Evolutionary conservation across 2,888 invertebrate species (phyloP).

Genomic region (Gari tellinella): DNA sequence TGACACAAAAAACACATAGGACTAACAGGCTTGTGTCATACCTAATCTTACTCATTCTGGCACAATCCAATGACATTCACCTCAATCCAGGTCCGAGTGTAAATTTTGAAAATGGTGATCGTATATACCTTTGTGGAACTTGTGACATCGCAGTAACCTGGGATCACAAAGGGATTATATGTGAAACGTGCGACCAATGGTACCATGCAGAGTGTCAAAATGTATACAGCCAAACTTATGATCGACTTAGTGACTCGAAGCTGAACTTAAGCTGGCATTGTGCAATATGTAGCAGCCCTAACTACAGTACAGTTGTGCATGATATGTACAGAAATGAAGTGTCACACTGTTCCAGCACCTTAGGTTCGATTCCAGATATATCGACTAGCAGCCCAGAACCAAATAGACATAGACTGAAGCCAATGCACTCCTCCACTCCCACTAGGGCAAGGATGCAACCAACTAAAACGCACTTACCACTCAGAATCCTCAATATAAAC

Average conservation of each 20-base stretch:
- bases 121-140: constrained; percentile 2
- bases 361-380: constrained; percentile 1
- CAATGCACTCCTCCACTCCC: no score
- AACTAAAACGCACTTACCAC: neutral
- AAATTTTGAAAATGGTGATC: no score
- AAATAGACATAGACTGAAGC: no score
- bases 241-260: neutral
- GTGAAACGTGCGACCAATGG: constrained; percentile 23
- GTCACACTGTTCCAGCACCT: neutral
- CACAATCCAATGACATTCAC: no score
- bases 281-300: neutral
- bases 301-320: neutral
- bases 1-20: no score
- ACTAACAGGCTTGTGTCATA: no score
- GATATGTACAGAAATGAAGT: neutral
- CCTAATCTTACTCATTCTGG: no score
- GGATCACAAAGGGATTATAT: constrained; percentile 21
- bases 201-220: constrained; percentile 8
- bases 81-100: constrained; percentile 4
- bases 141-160: constrained; percentile 17
- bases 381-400: neutral
- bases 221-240: neutral
- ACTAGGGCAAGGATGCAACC: neutral
- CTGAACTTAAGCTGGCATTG: neutral
- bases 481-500: constrained; percentile 8